Base-by-base conservation (phyloP, 2,797 vertebrate genomes). In the Lutjanus argentimaculatus region DNA sequence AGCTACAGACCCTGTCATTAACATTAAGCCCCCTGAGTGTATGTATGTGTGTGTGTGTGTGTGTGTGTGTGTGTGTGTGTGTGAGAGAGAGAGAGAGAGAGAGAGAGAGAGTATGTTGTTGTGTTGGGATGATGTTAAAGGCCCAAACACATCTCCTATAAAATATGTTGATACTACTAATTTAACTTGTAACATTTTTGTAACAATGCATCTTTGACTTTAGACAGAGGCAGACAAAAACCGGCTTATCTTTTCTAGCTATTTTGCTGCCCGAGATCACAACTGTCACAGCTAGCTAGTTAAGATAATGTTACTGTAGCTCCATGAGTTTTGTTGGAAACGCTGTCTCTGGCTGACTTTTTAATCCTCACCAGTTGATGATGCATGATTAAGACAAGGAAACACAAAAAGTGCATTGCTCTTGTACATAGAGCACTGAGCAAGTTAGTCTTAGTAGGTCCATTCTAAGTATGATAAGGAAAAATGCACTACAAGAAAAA, bases 1-100 rank as follows among this genome's bases (percentile, higher is more conserved):
- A 84, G 82, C 66, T 68, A 83, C 75, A 92, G 85, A 89, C 73
- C 77, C 87, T 75, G 77, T 85, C 88, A 89, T 92, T 89, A 90
- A 76, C 88, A 89, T 79, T 52, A 77, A 83, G 72, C 62, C 75
- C 70, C 76, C 66, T 64, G 61, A 72, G 80, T 85, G 80, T 77
- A 82, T 79, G 70, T 2, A 14, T 56, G 75, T 67, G 13, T 46
- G 62, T 22, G 59, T 69, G 66, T 63, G 48, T 48, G 58, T 59
- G 68, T 67, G 64, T 73, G 80, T 85, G 82, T 77, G 84, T 79
- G 70, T 2, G 16, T 52, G 74, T 21, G 9, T 10, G 46, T 4
- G 2, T 3, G 46, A 49, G 5, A 55, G 12, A 48, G 1, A 36
- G 62, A 21, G 65, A 72, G 66, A 66, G 62, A 1, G 19, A 62